phyloP scores from a whole-genome alignment of 2,113 vertebrate genomes.

The Coryphaenoides rupestris region DNA sequence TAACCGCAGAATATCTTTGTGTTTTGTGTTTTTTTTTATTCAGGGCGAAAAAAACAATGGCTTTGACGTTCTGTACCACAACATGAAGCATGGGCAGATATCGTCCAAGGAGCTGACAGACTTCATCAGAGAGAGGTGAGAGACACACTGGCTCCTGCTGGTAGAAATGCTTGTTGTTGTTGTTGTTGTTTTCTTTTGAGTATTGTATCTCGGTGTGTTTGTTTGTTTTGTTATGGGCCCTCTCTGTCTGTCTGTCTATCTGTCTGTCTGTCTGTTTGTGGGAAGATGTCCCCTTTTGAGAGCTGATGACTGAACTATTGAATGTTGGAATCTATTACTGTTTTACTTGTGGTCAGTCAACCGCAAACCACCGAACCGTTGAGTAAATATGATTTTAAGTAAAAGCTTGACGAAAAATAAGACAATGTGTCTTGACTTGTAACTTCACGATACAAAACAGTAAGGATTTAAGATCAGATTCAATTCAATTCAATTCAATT shows the following conservation, averaged over 20 bases:
- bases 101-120: conserved; percentile 96
- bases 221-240: not conserved
- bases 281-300: not conserved
- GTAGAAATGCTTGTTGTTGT: not conserved
- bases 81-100: conserved; percentile 97
- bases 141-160: not conserved
- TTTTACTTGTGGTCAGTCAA: no score
- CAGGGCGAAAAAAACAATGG: conserved; percentile 98
- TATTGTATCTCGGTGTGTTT: not conserved
- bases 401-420: no score
- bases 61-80: conserved; percentile 96
- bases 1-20: not conserved
- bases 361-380: no score
- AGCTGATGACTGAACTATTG: no score
- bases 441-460: no score
- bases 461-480: no score
- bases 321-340: no score
- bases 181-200: no score
- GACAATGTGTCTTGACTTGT: no score
- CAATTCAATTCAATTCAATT: no score
- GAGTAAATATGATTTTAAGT: no score
- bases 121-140: conserved; percentile 96
- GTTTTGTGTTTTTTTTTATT: conserved; percentile 35
- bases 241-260: no score
- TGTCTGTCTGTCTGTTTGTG: not conserved